Evolutionary conservation across 2,888 invertebrate genomes (phyloP), one percentile per base, ranked within the genome.

Genomic region (Drosophila ustulata): DNA sequence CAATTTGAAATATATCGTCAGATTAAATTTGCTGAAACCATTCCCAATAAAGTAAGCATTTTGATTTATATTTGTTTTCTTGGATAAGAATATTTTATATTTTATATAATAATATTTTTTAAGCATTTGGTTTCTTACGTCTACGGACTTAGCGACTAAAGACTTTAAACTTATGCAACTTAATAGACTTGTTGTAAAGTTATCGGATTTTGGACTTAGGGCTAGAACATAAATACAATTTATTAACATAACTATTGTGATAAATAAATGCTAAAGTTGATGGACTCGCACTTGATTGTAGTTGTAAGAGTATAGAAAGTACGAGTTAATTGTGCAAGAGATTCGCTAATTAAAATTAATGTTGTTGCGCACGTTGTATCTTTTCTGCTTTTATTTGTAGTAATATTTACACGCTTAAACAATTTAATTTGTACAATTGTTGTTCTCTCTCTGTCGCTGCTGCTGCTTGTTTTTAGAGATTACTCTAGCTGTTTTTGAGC

Each of bases 1-100:
- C 2, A 18, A 18, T 28, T 28, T 28, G 2, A 18, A 28, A 1
- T 3, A 28, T 28, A 28, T 2, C 28, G 28, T 1, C 18, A 18
- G 2, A 28, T 28, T 3, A 4, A 28, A 5, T 28, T 28, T 0
- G 4, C 28, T 30, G 30, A 30, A 30, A 37, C 13, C 13, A 11
- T 61, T 34, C 58, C 13, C 13, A 66, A 37, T 51, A 13, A 52
- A 57, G 45, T 62, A 18, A 11, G 1, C 49, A 43, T 39, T 37
- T 32, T 32, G 1, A 18, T 45, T 37, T 75, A 70, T 71, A 75
- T 72, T 71, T 74, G 71, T 65, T 45, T 78, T 75, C 62, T 87
- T 80, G 73, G 71, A 66, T 83, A 75, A 86, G 81, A 86, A 84
- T 86, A 81, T 86, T 83, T 87, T 80, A 83, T 88, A 85, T 84